Evolutionary conservation across 2,888 invertebrate genomes (phyloP), one percentile per base, ranked within the genome.

Genomic region (Drosophila sordidapex): DNA sequence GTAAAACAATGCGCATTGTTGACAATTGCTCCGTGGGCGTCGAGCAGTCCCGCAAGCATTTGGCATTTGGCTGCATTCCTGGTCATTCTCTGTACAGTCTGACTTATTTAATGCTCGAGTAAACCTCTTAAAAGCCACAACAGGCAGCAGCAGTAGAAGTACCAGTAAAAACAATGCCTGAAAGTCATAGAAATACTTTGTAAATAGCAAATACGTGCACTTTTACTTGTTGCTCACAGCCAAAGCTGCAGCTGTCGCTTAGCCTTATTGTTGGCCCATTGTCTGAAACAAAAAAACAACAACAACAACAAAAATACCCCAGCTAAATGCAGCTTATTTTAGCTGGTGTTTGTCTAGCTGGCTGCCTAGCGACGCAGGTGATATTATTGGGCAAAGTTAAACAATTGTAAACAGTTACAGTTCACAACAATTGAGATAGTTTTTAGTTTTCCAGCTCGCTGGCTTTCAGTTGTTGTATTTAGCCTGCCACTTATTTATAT

Each of bases 81-180:
- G 60, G 58, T 49, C 53, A 67, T 49, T 70, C 46, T 65, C 62
- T 74, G 81, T 61, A 59, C 77, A 63, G 79, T 90, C 78, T 87
- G 80, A 89, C 87, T 89, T 87, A 80, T 90, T 87, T 90, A 90
- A 90, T 90, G 89, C 89, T 76, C 74, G 75, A 84, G 83, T 82
- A 90, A 90, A 84, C 75, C 89, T 83, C 80, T 79, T 76, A 87
- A 86, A 76, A 66, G 68, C 59, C 70, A 59, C 60, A 79, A 71
- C 76, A 54, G 54, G 54, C 38, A 56, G 36, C 46, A 46, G 46
- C 21, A 46, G 36, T 4, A 54, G 36, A 4, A 38, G 35, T n/a
- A 31, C 21, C 36, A 70, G 74, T 70, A 75, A 83, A 74, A 83
- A 83, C 85, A 81, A 87, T 74, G 69, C 68, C 64, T 76, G 70